A percentile compares a stretch with the other conserved stretches of the same genome.
Conservation (phyloP, 2,888 invertebrate species). For the Cotesia congregata region DNA sequence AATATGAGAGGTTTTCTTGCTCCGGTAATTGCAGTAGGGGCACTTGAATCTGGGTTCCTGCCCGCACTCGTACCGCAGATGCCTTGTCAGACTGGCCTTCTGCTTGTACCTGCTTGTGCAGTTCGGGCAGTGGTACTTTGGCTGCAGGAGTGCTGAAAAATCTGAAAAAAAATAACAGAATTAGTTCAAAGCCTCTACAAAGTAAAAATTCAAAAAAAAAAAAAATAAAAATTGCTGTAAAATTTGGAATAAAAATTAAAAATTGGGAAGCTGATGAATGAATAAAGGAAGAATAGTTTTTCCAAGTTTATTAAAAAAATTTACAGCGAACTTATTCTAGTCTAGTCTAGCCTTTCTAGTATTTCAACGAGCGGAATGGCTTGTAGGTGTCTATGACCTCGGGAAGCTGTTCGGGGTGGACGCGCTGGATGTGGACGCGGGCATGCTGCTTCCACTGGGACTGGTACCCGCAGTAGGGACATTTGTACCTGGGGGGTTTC, state of each 20-base stretch:
- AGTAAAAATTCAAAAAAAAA: no score
- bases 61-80: constrained; percentile 66
- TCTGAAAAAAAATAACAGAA: not conserved
- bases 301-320: no score
- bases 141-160: not conserved
- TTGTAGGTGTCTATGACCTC: not conserved
- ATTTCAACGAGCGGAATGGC: not conserved
- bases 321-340: no score
- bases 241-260: no score
- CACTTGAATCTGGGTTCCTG: constrained; percentile 63
- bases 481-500: constrained; percentile 53
- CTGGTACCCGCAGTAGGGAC: constrained; percentile 48
- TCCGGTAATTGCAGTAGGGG: constrained; percentile 58
- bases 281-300: no score
- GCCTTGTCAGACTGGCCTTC: constrained; percentile 58
- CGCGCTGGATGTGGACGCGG: not conserved
- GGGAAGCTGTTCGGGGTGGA: not conserved
- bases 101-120: constrained; percentile 61
- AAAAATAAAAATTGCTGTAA: no score
- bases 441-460: constrained; percentile 38
- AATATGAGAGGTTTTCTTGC: constrained; percentile 59
- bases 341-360: no score
- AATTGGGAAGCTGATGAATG: no score
- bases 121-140: constrained; percentile 46
- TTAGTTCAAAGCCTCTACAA: no score